These are phyloP conservation scores for Trogon melanurus DNA, from an alignment of 2,113 vertebrate species.

Conservation along the genomic window DNA sequence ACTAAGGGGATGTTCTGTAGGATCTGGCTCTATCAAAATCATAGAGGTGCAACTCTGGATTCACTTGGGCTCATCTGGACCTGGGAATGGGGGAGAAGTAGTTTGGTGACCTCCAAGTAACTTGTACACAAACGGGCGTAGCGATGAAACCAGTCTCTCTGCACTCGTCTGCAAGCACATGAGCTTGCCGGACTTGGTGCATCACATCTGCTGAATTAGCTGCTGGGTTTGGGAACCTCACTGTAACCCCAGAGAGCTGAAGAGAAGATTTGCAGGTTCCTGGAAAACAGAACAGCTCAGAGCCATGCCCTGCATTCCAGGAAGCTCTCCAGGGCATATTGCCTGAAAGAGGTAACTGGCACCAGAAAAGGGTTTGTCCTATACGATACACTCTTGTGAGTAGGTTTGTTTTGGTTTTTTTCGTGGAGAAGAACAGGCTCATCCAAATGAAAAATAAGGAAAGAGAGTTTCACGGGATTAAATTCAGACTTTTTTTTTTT, in stretches of 20 bases:
- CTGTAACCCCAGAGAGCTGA: background rate
- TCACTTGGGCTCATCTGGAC: background rate
- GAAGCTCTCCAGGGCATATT: background rate
- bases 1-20: background rate
- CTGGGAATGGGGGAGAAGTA: background rate
- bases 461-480: background rate
- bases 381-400: background rate
- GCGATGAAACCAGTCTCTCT: background rate
- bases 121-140: accelerated
- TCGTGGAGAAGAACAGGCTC: background rate
- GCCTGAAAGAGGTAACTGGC: background rate
- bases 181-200: accelerated
- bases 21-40: background rate
- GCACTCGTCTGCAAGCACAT: background rate
- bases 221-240: background rate
- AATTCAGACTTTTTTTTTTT: background rate
- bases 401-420: background rate
- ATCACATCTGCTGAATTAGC: background rate
- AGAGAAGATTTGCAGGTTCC: background rate
- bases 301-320: background rate
- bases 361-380: background rate
- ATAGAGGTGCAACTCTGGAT: background rate
- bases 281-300: background rate
- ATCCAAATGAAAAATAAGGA: background rate
- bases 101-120: background rate